phyloP scores from a whole-genome alignment of 1,140 invertebrate species.

The Gonioctena quinquepunctata region DNA sequence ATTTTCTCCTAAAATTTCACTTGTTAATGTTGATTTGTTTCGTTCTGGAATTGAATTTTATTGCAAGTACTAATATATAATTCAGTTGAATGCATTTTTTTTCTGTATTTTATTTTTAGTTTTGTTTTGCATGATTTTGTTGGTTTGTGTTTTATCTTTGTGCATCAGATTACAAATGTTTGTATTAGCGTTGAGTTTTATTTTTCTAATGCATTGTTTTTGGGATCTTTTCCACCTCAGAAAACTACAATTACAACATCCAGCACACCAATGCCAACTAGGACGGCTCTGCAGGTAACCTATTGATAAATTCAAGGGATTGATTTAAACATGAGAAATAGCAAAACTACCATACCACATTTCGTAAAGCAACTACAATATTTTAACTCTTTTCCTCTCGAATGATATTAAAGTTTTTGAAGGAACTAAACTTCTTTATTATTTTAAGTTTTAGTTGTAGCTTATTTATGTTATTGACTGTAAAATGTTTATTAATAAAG shows the following conservation, averaged over 20 bases:
- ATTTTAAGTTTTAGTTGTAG: slow-evolving; percentile 7
- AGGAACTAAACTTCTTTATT: not conserved
- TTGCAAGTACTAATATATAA: no score
- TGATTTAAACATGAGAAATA: not conserved
- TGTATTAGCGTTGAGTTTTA: not conserved
- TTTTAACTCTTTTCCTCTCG: not conserved
- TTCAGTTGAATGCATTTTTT: not conserved
- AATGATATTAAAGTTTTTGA: not conserved
- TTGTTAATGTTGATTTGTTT: no score
- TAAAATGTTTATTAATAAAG: slow-evolving; percentile 8
- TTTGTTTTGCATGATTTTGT: slow-evolving; percentile 23
- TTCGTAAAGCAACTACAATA: not conserved
- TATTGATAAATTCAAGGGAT: slow-evolving; percentile 27
- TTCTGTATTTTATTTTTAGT: not conserved
- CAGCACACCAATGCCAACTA: slow-evolving; percentile 43
- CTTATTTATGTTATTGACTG: slow-evolving; percentile 9
- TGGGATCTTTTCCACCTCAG: slow-evolving; percentile 33
- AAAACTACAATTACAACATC: slow-evolving; percentile 43
- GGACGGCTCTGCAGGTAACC: slow-evolving; percentile 53
- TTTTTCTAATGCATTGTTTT: not conserved
- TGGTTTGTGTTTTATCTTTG: slow-evolving; percentile 35
- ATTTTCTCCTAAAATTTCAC: no score
- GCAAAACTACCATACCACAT: slow-evolving; percentile 12
- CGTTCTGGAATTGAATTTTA: no score
- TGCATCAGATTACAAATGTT: not conserved